Evolutionary conservation across 2,797 vertebrate genomes (phyloP).

Genomic region (Pipistrellus nathusii): DNA sequence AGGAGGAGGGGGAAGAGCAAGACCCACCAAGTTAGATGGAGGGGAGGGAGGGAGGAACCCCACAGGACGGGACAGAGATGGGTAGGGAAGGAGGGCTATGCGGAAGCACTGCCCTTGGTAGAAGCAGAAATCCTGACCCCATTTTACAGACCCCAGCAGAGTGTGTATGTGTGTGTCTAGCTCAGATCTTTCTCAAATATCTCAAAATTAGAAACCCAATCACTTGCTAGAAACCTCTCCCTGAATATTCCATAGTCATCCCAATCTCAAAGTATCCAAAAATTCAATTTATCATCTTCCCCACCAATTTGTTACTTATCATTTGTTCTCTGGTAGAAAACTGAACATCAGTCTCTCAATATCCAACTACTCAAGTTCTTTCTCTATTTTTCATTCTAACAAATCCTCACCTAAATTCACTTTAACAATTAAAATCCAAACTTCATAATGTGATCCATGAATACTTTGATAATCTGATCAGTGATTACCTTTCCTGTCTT

Average conservation of each 20-base stretch:
- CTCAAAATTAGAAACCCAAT: background rate
- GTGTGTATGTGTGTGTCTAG: background rate
- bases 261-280: constrained; percentile 17
- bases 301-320: constrained; percentile 31
- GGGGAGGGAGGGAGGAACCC: too few relatives aligned
- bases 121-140: too few relatives aligned
- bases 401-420: background rate
- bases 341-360: background rate
- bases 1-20: too few relatives aligned
- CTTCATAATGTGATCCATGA: background rate
- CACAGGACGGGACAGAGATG: too few relatives aligned
- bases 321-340: constrained; percentile 16
- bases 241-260: background rate
- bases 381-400: background rate
- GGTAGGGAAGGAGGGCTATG: too few relatives aligned
- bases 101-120: too few relatives aligned
- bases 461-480: background rate
- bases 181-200: background rate
- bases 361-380: constrained; percentile 13
- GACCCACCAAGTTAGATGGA: too few relatives aligned
- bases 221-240: background rate
- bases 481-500: background rate
- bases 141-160: too few relatives aligned
- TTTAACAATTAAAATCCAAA: background rate
- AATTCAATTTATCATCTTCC: background rate